Evolutionary conservation across 1,140 invertebrate species (phyloP), one percentile per base, ranked within the genome.

Genomic region (Stenopsyche tienmushanensis): DNA sequence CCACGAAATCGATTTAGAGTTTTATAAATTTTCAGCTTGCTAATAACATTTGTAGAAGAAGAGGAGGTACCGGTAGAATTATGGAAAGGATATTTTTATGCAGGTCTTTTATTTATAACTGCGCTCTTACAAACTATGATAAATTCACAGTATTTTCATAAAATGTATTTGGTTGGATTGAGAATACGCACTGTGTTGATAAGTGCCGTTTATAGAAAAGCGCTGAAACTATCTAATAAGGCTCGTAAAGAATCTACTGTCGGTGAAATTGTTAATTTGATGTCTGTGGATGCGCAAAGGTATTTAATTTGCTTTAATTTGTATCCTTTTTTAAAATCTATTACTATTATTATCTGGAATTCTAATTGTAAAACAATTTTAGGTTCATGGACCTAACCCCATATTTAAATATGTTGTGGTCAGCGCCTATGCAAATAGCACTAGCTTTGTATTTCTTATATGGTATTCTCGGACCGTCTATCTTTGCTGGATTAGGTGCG

Each of bases 391-490:
- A 96, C 73, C 78, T 96, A 24, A 91, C 89, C 1, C 87, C 90
- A 0, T 97, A 96, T 74, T 80, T 98, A 59, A 97, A 97, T 77
- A 95, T 96, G 88, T 86, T 98, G 69, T 99, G 96, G 96, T 97
- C 95, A 0, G 94, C 93, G 1, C 96, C 96, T 0, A 78, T 98
- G 7, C 94, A 97, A 82, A 97, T 98, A 70, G 81, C 79, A 8
- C 74, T 98, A 8, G 90, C 93, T 0, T 76, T 97, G 13, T 96
- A 90, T 73, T 96, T 98, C 79, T 79, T 98, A 2, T 98, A 94
- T 93, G 83, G 86, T 29, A 88, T 88, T 64, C 77, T 93, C 3
- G 90, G 96, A 1, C 86, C 89, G 0, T 91, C 94, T 0, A 93
- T 96, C 5, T 78, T 98, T 1, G 90, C 95, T 34, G 95, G 94